These are phyloP conservation scores for Beaufortia kweichowensis DNA, from an alignment of 2,113 vertebrate species.

Conservation along the genomic window DNA sequence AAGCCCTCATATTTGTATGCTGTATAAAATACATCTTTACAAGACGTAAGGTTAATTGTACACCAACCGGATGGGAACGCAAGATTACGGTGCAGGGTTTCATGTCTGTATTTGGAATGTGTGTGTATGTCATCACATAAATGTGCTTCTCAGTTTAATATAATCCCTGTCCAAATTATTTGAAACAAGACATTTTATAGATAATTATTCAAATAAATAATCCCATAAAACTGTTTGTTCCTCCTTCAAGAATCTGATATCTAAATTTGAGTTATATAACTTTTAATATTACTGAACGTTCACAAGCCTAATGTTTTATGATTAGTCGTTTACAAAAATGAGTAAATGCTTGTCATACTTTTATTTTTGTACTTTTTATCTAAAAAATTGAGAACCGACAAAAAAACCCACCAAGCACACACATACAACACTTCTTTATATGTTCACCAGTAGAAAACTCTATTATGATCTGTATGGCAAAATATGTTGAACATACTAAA, in stretches of 20 bases:
- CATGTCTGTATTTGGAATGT: background rate
- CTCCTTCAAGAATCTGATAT: background rate
- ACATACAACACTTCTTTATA: background rate
- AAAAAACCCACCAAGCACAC: background rate
- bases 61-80: background rate
- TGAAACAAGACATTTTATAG: background rate
- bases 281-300: too few relatives aligned
- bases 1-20: background rate
- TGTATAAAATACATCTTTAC: background rate
- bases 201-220: constrained; percentile 11
- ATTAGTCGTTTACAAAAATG: too few relatives aligned
- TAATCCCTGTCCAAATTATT: constrained; percentile 3
- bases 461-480: background rate
- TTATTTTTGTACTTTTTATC: constrained; percentile 5
- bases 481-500: background rate
- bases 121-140: constrained; percentile 1
- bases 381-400: background rate
- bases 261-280: too few relatives aligned
- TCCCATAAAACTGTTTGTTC: background rate
- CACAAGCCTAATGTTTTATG: too few relatives aligned
- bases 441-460: background rate
- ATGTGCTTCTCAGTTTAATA: constrained; percentile 6
- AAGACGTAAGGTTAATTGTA: background rate
- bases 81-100: background rate
- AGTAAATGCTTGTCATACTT: background rate